A percentile compares a stretch with the other conserved stretches of the same genome.
phyloP scores from a whole-genome alignment of 2,113 vertebrate genomes.

The Mus musculus region DNA sequence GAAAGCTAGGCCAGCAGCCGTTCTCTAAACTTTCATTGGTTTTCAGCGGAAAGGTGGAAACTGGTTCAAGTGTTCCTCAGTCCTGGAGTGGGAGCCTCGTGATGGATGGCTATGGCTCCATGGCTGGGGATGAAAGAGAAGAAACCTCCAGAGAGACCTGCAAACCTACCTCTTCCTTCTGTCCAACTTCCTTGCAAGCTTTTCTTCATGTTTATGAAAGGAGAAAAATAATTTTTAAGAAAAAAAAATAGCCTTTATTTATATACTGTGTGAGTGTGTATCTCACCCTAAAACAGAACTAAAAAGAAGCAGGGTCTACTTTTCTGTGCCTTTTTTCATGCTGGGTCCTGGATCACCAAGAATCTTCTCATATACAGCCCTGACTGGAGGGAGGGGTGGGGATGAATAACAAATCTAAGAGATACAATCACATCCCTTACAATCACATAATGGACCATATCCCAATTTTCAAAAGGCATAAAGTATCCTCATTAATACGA shows the following conservation, averaged over 20 bases:
- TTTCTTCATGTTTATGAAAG: neutral
- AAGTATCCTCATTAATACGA: slow-evolving; percentile 92
- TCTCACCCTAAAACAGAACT: slow-evolving; percentile 50
- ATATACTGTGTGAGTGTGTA: neutral
- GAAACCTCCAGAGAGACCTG: neutral
- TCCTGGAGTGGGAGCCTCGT: neutral
- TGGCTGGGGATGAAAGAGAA: neutral
- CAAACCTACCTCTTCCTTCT: neutral
- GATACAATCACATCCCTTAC: slow-evolving; percentile 91
- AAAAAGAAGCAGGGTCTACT: slow-evolving; percentile 62
- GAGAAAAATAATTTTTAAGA: neutral
- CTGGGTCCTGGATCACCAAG: slow-evolving; percentile 59
- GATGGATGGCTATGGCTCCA: accelerated
- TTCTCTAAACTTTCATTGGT: slow-evolving; percentile 42
- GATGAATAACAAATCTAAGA: slow-evolving; percentile 89
- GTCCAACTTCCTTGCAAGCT: slow-evolving; percentile 3
- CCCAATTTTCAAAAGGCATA: slow-evolving; percentile 92
- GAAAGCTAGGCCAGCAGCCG: neutral
- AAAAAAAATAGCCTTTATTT: neutral
- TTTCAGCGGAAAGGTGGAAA: neutral
- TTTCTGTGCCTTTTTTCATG: slow-evolving; percentile 64
- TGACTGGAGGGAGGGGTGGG: slow-evolving; percentile 89
- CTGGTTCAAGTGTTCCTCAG: neutral
- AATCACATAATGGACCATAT: slow-evolving; percentile 91
- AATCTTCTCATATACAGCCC: slow-evolving; percentile 84